Percentiles rank a stretch among this genome's conserved stretches.
Evolutionary conservation across 1,140 invertebrate species (phyloP).

Genomic region (Temnothorax curvispinosus): DNA sequence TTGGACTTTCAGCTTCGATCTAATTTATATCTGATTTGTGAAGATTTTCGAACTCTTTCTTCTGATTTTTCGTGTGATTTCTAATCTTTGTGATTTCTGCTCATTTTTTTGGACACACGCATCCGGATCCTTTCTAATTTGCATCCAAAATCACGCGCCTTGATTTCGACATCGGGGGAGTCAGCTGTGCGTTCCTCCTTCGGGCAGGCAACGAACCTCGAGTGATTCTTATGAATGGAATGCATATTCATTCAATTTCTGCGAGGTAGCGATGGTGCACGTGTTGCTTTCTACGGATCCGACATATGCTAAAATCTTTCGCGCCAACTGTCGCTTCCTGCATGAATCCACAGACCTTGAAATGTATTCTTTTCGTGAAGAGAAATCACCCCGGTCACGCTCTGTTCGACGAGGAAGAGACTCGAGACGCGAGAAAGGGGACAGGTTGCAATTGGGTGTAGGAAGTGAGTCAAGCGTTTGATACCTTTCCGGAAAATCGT

Average conservation of each 20-base stretch:
- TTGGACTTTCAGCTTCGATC: background rate
- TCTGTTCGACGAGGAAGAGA: constrained; percentile 55
- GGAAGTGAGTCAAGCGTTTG: constrained; percentile 31
- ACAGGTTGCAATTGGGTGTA: constrained; percentile 29
- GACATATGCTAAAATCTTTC: constrained; percentile 83
- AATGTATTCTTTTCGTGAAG: constrained; percentile 81
- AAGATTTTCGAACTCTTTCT: background rate
- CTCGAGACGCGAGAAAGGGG: constrained; percentile 23
- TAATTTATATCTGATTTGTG: background rate
- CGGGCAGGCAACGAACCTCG: constrained; percentile 28
- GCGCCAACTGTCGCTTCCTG: constrained; percentile 84
- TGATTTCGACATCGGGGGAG: constrained; percentile 4
- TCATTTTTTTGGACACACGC: background rate
- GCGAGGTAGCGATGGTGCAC: constrained; percentile 66
- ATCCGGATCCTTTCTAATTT: background rate
- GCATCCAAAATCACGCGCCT: constrained; percentile 8
- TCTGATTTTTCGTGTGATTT: background rate
- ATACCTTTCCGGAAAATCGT: background rate
- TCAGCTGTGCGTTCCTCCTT: constrained; percentile 1
- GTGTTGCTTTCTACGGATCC: constrained; percentile 75
- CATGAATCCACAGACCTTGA: constrained; percentile 80
- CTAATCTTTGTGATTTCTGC: background rate
- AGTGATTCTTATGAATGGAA: constrained; percentile 72
- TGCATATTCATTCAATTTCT: constrained; percentile 77
- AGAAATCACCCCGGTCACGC: constrained; percentile 71